Conservation (phyloP, 37 sponge, comb jelly and placozoan species). For the Hormiphora californensis region DNA sequence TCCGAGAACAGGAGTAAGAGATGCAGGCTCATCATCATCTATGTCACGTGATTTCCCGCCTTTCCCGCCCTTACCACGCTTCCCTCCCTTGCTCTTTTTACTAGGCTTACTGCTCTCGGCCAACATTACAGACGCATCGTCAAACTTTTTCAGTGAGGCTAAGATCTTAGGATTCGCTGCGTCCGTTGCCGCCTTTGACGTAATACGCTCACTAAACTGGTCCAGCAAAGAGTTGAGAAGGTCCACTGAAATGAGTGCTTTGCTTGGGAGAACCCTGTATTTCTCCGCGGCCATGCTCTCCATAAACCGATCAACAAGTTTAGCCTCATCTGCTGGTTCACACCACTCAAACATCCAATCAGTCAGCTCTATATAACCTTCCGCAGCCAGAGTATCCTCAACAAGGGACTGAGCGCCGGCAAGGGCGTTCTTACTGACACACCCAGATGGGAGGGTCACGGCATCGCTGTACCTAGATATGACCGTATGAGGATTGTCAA, state of each 20-base stretch:
- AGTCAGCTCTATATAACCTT: not conserved
- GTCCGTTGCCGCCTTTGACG: not conserved
- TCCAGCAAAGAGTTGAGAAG: not conserved
- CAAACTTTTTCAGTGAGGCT: slow-evolving; percentile 24
- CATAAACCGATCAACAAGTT: not conserved
- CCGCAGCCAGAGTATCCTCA: not conserved
- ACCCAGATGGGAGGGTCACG: not conserved
- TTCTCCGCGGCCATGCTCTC: not conserved
- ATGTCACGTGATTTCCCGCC: not conserved
- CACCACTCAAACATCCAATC: slow-evolving; percentile 54
- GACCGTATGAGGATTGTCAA: not conserved
- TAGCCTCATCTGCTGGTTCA: not conserved
- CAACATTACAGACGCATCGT: not conserved
- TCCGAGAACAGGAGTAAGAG: not conserved
- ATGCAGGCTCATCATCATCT: not conserved
- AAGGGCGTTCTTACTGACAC: not conserved
- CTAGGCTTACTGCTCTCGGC: not conserved
- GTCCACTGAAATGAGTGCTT: not conserved
- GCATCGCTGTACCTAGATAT: not conserved
- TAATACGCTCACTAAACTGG: not conserved
- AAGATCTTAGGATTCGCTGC: slow-evolving; percentile 6
- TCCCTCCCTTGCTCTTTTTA: slow-evolving; percentile 25
- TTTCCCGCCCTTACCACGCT: slow-evolving; percentile 24
- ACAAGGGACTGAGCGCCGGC: not conserved
- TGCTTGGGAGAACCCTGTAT: not conserved